Evolutionary conservation across 1,140 invertebrate genomes (phyloP).

Genomic region (Drosophila bifasciata): DNA sequence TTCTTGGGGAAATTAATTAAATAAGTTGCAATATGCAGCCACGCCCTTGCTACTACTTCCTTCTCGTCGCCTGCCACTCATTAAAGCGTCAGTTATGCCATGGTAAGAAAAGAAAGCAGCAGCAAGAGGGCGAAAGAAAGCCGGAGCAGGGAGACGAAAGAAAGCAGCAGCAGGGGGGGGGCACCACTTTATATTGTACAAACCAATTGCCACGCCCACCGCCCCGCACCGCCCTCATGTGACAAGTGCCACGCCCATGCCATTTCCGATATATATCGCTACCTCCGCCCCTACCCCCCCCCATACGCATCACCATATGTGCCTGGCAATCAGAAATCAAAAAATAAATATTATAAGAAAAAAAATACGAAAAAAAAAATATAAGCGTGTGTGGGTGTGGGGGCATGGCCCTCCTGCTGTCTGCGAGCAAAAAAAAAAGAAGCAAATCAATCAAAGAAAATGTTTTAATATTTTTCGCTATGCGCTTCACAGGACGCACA

Average conservation of each 20-base stretch:
- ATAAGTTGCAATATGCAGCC: conserved; percentile 36
- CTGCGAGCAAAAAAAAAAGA: too few relatives aligned
- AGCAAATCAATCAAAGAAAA: conserved; percentile 67
- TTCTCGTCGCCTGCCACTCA: not conserved
- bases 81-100: conserved; percentile 24
- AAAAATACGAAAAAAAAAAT: not conserved
- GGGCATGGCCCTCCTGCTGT: conserved; percentile 23
- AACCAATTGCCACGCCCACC: conserved; percentile 23
- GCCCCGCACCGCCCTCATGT: too few relatives aligned
- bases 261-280: too few relatives aligned
- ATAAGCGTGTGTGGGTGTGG: not conserved
- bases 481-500: conserved; percentile 45
- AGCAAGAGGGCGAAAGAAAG: too few relatives aligned
- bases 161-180: too few relatives aligned
- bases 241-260: too few relatives aligned
- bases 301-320: not conserved
- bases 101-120: too few relatives aligned
- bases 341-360: conserved; percentile 12
- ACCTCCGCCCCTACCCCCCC: too few relatives aligned
- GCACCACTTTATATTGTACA: conserved; percentile 1
- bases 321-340: conserved; percentile 17
- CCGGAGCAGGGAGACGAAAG: too few relatives aligned
- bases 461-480: conserved; percentile 71
- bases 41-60: too few relatives aligned
- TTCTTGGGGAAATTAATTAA: conserved; percentile 49